Base-by-base conservation (phyloP, 2,113 vertebrate species). In the Daboia siamensis region DNA sequence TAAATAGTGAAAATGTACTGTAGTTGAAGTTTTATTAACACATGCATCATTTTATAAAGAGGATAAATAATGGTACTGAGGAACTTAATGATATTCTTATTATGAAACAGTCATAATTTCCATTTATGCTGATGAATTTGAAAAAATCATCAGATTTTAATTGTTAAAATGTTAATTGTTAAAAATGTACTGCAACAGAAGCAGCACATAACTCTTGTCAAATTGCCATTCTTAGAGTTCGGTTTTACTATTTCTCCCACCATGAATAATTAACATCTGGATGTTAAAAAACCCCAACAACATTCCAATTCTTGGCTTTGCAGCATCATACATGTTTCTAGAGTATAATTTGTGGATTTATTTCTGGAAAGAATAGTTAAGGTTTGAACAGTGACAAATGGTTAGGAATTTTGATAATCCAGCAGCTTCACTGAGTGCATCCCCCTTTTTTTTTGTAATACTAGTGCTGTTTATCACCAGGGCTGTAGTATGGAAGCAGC, bases 221-320 rank as follows among this genome's bases (percentile, higher is more conserved):
- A 51, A 90, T 52, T 92, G 17, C 55, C 21, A 48, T 13, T 92
- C 55, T 90, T 20, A 33, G 55, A 64, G 59, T 90, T 92, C 52
- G 55, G 85, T 94, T 92, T 94, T 88, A 88, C 44, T 26, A 90
- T 85, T 88, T 86, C 52, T 90, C 85, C 55, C 52, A 15, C 44
- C 74, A 69, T 89, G 88, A 90, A 94, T 93, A 93, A 92, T 94
- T 94, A 29, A 93, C 55, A 24, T 26, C 5, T 74, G n/a, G 39
- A 46, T 88, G 51, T 90, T 54, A 92, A 94, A 94, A 86, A 89
- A 93, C 1, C 39, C 39, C 39, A 89, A 64, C 90, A 88, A 48
- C 85, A 92, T 84, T 26, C 61, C 1, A 33, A 84, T 90, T 57
- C 44, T 90, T 92, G 64, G 54, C 59, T 88, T 54, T 86, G 56